Evolutionary conservation across 2,113 vertebrate genomes (phyloP), one percentile per base, ranked within the genome.

Genomic region (Passer montanus): DNA sequence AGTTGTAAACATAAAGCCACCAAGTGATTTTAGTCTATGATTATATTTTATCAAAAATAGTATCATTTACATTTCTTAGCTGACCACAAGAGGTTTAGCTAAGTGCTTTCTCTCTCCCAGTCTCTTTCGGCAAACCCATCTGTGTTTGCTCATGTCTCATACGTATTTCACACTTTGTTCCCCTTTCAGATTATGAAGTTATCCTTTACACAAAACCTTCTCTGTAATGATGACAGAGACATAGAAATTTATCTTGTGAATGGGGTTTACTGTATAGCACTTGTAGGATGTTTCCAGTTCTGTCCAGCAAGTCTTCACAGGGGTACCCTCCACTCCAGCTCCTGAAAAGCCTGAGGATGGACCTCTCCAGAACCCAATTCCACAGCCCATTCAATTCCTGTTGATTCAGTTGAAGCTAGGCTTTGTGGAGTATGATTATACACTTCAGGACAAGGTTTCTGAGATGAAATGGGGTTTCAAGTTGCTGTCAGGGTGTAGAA

Each of bases 31-130:
- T 67, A 43, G 37, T 63, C 96, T 75, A 75, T 96, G 60, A 43
- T 81, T 58, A 49, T 92, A 78, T 93, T 89, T 90, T 88, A 55
- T 95, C 67, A 63, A 76, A 91, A 86, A 66, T 64, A 44, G 35
- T 72, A 30, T 31, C 60, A 74, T 79, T 96, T 94, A 49, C 37
- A 73, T 91, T 94, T 92, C 80, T 91, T 74, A 69, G 59, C 9
- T 92, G 81, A 84, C 90, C 88, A 64, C 80, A 87, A 94, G 90
- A 89, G 80, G 66, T 93, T 97, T 87, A 87, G 43, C 53, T 79
- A 84, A 96, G 77, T 91, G 86, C 72, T 91, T 70, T 74, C 46
- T 89, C 66, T 90, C 58, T 88, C 77, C 88, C 63, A 59, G 46
- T 77, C 52, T 67, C 41, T 86, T 88, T 94, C 77, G 89, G 7